Evolutionary conservation across 2,888 invertebrate genomes (phyloP).

Genomic region (Chorisops tibialis): DNA sequence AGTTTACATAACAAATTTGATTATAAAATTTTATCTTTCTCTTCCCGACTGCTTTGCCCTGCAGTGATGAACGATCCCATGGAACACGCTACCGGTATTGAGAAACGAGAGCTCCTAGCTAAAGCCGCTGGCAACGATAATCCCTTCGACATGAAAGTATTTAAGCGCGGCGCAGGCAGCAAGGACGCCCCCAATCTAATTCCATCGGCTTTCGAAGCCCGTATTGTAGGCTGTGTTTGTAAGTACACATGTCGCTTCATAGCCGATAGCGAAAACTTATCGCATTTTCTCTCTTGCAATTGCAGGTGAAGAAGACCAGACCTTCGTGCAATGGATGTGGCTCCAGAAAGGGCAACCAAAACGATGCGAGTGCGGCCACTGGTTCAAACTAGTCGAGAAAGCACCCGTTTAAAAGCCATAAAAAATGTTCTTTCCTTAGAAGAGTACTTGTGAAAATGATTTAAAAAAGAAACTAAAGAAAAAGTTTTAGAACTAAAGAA

Average conservation of each 20-base stretch:
- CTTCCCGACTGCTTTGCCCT: no score
- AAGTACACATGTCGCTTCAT: conserved; percentile 40
- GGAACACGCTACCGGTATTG: conserved; percentile 90
- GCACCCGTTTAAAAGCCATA: conserved; percentile 59
- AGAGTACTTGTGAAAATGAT: conserved; percentile 25
- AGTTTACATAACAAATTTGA: background rate
- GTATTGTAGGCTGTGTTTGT: conserved; percentile 94
- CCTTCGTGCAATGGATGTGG: conserved; percentile 92
- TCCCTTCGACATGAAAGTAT: conserved; percentile 78
- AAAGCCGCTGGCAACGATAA: conserved; percentile 83
- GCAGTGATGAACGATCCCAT: conserved; percentile 81
- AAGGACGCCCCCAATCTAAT: conserved; percentile 83
- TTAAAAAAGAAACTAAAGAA: conserved; percentile 16
- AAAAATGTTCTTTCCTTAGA: conserved; percentile 21
- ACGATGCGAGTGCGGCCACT: conserved; percentile 94
- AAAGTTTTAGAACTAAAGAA: conserved; percentile 30
- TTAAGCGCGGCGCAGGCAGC: conserved; percentile 78
- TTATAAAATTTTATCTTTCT: background rate
- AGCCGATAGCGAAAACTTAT: background rate
- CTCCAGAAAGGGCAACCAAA: conserved; percentile 83
- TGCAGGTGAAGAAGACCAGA: conserved; percentile 82
- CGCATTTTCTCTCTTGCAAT: conserved; percentile 32
- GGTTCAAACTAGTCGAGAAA: conserved; percentile 88
- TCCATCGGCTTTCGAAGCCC: conserved; percentile 84
- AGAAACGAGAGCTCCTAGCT: conserved; percentile 85